Evolutionary conservation across 2,888 invertebrate genomes (phyloP).

Genomic region (Calephelis perditalis): DNA sequence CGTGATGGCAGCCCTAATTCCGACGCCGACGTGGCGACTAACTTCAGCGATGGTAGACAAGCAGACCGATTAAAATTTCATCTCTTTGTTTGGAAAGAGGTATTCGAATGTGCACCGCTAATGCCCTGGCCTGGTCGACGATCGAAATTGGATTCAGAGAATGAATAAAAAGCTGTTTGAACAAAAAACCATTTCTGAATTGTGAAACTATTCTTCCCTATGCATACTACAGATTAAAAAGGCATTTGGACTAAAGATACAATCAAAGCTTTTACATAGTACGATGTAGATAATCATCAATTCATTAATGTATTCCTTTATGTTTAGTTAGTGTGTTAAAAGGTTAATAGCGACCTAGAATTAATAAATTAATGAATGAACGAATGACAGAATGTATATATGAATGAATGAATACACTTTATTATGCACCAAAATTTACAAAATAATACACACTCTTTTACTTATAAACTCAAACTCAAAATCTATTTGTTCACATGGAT

Average conservation of each 20-base stretch:
- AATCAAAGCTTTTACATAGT: neutral
- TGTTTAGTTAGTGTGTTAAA: too few relatives aligned
- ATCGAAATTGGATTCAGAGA: conserved; percentile 58
- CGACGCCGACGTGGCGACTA: conserved; percentile 48
- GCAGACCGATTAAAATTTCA: conserved; percentile 74
- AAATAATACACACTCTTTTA: too few relatives aligned
- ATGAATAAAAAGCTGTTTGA: conserved; percentile 17
- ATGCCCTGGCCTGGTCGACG: conserved; percentile 47
- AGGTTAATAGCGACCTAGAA: too few relatives aligned
- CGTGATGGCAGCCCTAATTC: neutral
- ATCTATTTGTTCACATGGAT: too few relatives aligned
- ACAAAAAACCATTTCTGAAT: conserved; percentile 14
- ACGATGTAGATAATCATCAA: too few relatives aligned
- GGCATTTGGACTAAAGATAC: conserved; percentile 9
- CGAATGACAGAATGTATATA: too few relatives aligned
- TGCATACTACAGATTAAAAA: conserved; percentile 5
- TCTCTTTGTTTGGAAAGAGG: conserved; percentile 64
- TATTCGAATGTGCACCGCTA: conserved; percentile 59
- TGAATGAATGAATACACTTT: too few relatives aligned
- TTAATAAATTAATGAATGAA: too few relatives aligned
- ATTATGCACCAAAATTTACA: too few relatives aligned
- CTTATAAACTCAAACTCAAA: too few relatives aligned
- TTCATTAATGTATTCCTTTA: too few relatives aligned
- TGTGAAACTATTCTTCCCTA: conserved; percentile 15
- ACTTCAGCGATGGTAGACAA: conserved; percentile 59